Conservation (phyloP, 2,797 vertebrate genomes). For the Karalla daura region DNA sequence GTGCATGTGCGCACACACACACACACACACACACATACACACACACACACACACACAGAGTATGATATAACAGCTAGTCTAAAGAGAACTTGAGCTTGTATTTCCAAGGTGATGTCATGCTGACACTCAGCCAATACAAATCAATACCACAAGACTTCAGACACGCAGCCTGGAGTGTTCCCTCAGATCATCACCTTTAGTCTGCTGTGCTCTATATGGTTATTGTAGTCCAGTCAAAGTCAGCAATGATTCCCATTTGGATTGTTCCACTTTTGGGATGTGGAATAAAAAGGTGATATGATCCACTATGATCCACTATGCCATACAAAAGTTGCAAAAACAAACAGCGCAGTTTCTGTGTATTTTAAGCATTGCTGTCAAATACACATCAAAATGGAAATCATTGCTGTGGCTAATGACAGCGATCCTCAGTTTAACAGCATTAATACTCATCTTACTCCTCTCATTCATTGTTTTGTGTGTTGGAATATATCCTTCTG, state of each 20-base stretch:
- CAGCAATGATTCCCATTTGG: neutral
- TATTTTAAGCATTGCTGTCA: too few species aligned
- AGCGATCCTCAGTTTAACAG: too few species aligned
- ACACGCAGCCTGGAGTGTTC: slow-evolving; percentile 2
- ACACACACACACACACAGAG: neutral
- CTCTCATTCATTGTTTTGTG: too few species aligned
- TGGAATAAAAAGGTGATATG: neutral
- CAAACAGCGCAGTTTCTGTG: too few species aligned
- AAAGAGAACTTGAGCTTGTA: slow-evolving; percentile 25
- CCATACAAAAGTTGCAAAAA: too few species aligned
- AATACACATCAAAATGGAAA: too few species aligned
- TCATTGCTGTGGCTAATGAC: too few species aligned
- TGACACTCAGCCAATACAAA: slow-evolving; percentile 34
- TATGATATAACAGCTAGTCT: slow-evolving; percentile 18
- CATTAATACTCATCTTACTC: too few species aligned
- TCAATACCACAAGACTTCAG: slow-evolving; percentile 35
- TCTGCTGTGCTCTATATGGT: slow-evolving; percentile 4
- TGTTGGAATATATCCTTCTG: too few species aligned
- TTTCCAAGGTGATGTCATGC: slow-evolving; percentile 46
- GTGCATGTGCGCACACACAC: neutral
- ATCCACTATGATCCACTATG: too few species aligned
- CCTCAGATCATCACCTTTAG: slow-evolving; percentile 1
- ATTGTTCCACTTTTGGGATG: neutral
- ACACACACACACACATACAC: neutral
- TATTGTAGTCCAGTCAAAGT: slow-evolving; percentile 2